Evolutionary conservation across 2,888 invertebrate species (phyloP), one percentile per base, ranked within the genome.

Genomic region (Vanessa cardui): DNA sequence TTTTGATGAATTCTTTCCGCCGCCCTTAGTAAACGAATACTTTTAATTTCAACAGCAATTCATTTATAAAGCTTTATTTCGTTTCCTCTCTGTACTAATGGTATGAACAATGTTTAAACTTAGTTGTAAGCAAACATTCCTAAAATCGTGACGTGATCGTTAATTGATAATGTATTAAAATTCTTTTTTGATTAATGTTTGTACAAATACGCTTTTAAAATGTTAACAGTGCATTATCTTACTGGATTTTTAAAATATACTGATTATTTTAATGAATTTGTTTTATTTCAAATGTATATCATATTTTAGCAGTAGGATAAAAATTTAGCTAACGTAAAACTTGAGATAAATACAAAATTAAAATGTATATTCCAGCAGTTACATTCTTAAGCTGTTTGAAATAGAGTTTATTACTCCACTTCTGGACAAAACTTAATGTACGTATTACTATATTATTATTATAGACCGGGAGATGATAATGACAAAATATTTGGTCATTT

Each of bases 161-260:
- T 39, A 39, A 54, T 54, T 31, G 18, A 58, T 50, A 21, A 49
- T 49, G 26, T 60, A 77, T 46, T 68, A 59, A 64, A 44, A 33
- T 44, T 44, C 18, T 21, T 58, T 58, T 26, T 49, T 5, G 66
- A 63, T 74, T 67, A 70, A 74, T 72, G 73, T 81, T 82, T 85
- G 81, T 86, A 84, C 80, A 84, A 83, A 85, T 72, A 80, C 85
- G 87, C 88, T 89, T 76, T 85, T 83, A 80, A 83, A 84, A 80
- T 83, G 80, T 84, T 81, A 86, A 88, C 85, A 80, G 78, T 80
- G 80, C 83, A 77, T 76, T 54, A 82, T 78, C 78, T 82, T 82
- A 83, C 81, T 82, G 81, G 81, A 81, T 80, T 82, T 85, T 82
- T 82, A 81, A 86, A 77, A 78, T 76, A 73, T 75, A 77, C 75